phyloP scores from a whole-genome alignment of 2,797 vertebrate genomes.

The Perodicticus potto region DNA sequence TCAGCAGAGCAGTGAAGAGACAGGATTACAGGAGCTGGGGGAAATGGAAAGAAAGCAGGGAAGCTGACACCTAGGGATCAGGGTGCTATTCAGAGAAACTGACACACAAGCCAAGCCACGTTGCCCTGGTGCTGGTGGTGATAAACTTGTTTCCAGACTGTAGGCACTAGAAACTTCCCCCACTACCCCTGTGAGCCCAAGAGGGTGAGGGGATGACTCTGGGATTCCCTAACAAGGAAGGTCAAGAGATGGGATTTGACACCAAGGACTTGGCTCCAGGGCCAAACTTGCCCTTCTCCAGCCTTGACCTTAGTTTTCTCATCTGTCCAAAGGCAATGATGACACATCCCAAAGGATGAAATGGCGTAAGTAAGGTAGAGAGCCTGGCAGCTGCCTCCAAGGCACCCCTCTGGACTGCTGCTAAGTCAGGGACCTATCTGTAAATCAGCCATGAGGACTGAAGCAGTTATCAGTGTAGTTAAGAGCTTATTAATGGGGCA shows the following conservation, averaged over 20 bases:
- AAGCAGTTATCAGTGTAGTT: too few species aligned
- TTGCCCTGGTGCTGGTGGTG: neutral
- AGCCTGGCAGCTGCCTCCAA: neutral
- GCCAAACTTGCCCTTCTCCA: accelerated
- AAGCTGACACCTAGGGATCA: neutral
- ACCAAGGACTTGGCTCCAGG: neutral
- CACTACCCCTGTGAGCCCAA: neutral
- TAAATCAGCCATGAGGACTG: neutral
- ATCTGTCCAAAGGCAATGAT: neutral
- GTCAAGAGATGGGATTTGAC: neutral
- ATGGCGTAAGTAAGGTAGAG: neutral
- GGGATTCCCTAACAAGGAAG: neutral
- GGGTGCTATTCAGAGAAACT: neutral
- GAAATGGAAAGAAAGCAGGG: neutral
- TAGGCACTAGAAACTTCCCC: neutral
- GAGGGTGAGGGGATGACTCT: neutral
- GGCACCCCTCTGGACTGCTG: neutral
- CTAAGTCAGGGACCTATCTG: neutral
- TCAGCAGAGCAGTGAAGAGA: neutral
- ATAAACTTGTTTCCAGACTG: neutral
- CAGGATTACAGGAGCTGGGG: too few species aligned
- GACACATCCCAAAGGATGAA: neutral
- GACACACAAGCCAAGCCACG: neutral
- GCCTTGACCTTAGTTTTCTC: neutral
- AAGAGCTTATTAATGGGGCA: neutral